phyloP scores from a whole-genome alignment of 2,113 vertebrate genomes.

The Gymnorhina tibicen region DNA sequence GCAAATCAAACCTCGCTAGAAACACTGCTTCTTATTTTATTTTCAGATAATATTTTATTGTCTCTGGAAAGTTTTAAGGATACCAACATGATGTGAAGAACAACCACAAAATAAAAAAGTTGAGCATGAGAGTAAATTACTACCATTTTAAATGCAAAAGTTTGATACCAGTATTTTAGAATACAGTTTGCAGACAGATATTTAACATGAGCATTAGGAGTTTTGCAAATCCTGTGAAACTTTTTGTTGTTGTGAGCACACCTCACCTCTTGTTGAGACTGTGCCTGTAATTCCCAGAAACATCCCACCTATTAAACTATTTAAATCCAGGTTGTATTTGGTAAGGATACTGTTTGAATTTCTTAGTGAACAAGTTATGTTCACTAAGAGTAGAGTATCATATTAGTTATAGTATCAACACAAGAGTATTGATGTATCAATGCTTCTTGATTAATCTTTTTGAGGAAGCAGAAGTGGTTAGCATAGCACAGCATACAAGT shows the following conservation, averaged over 20 bases:
- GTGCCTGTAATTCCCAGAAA: neutral
- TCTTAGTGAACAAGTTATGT: neutral
- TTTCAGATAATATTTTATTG: slow-evolving; percentile 78
- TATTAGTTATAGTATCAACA: neutral
- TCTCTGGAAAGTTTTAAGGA: slow-evolving; percentile 58
- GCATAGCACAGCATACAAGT: neutral
- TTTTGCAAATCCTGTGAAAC: neutral
- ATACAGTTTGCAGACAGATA: neutral
- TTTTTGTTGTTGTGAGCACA: neutral
- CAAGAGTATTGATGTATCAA: neutral
- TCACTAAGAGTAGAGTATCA: neutral
- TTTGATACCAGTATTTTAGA: neutral
- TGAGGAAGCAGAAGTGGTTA: neutral
- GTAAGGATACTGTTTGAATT: neutral
- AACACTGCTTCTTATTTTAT: slow-evolving; percentile 78
- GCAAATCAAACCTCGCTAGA: slow-evolving; percentile 72
- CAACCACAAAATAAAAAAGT: neutral
- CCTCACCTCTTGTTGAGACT: neutral
- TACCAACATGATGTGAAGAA: neutral
- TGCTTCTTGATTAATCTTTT: neutral
- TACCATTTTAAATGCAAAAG: neutral
- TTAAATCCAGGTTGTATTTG: neutral
- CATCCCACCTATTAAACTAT: neutral
- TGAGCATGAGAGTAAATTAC: neutral
- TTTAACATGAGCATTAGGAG: neutral